These are phyloP conservation scores for Proterorhinus semilunaris DNA, from an alignment of 2,113 vertebrate genomes.

Conservation along the genomic window DNA sequence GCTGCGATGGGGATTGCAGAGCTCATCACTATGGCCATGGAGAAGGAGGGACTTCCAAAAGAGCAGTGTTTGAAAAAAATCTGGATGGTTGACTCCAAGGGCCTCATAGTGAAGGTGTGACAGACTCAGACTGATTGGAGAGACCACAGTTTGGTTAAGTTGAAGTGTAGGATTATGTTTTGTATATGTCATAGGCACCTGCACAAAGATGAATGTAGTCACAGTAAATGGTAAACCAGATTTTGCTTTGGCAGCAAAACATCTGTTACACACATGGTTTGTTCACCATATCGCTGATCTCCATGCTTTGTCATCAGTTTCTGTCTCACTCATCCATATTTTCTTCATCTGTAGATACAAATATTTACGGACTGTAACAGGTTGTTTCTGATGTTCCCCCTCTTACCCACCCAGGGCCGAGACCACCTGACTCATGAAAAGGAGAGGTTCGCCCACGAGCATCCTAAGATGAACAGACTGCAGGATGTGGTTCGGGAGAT, in stretches of 20 bases:
- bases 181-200: neutral
- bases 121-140: neutral
- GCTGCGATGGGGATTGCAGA: slow-evolving; percentile 96
- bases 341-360: neutral
- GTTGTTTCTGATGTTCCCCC: neutral
- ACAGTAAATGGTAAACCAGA: slow-evolving; percentile 21
- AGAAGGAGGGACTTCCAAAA: slow-evolving; percentile 85
- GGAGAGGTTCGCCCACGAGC: slow-evolving; percentile 86
- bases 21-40: slow-evolving; percentile 92
- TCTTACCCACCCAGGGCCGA: slow-evolving; percentile 77
- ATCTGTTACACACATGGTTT: slow-evolving; percentile 39
- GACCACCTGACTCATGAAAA: slow-evolving; percentile 89
- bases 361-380: neutral
- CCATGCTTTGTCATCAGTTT: neutral
- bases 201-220: slow-evolving; percentile 2
- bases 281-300: slow-evolving; percentile 14
- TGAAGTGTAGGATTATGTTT: neutral
- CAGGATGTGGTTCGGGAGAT: slow-evolving; percentile 85
- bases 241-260: slow-evolving; percentile 7
- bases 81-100: slow-evolving; percentile 99
- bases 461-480: slow-evolving; percentile 85
- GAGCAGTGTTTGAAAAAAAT: slow-evolving; percentile 84
- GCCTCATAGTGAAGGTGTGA: slow-evolving; percentile 92
- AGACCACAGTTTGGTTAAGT: neutral
- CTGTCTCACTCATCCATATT: neutral